Base-by-base conservation (phyloP, 1,140 invertebrate genomes). In the Drosophila trapezifrons region DNA sequence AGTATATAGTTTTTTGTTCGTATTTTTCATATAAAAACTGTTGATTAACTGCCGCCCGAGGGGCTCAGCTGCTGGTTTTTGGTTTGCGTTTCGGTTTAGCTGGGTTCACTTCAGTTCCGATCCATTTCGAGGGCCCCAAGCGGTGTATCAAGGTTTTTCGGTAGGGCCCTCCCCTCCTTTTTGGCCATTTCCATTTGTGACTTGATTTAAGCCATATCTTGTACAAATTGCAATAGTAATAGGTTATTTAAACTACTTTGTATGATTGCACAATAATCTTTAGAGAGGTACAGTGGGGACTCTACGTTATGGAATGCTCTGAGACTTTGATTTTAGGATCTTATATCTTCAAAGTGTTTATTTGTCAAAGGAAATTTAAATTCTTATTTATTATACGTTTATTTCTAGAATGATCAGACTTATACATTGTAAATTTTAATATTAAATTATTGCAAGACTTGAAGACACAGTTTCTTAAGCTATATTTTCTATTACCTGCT, bases 11-110 rank as follows among this genome's bases (percentile, higher is more conserved):
- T 56, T 37, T 46, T 35, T 18, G 37, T 32, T 51, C 40, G 37
- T 58, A 76, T 79, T 87, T 86, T 87, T 86, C n/a, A 83, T 83
- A 87, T 87, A 86, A 86, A 71, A 79, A 77, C 85, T 87, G 79
- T 83, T 86, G 83, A 87, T 86, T 87, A 87, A 83, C 83, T 65
- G 76, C 71, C 37, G 75, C 82, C 76, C 17, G 57, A 79, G 83
- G 82, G 66, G 57, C 75, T 75, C 83, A 86, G 82, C 82, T 83
- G 82, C 70, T 85, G 81, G 47, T 83, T 72, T 64, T 67, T 64
- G 18, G 59, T 20, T 22, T 67, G 4, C 18, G 51, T 54, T 37
- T 65, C 46, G 37, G 27, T 58, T 45, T 63, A 37, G 66, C 59
- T 56, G 43, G 25, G 42, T 38, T 52, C 52, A 59, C 57, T 57